A percentile compares a stretch with the other conserved stretches of the same genome.
phyloP scores from a whole-genome alignment of 2,888 invertebrate species.

The Melanotus villosus region DNA sequence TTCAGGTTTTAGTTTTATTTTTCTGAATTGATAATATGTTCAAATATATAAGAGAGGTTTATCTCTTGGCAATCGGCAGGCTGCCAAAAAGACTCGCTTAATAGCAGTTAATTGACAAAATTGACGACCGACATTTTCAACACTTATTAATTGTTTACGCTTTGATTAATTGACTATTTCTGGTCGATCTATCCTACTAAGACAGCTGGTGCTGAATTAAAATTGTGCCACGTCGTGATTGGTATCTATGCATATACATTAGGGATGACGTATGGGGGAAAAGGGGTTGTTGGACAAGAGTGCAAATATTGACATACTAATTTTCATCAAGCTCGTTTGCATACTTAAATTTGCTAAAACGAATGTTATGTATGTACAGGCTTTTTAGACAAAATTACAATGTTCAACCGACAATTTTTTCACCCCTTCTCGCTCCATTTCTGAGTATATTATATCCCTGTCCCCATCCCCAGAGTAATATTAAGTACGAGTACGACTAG shows the following conservation, averaged over 20 bases:
- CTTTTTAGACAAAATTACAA: background rate
- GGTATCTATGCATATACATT: slow-evolving; percentile 10
- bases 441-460: background rate
- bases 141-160: slow-evolving; percentile 1
- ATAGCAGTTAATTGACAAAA: slow-evolving; percentile 13
- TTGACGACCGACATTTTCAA: slow-evolving; percentile 4
- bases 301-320: slow-evolving; percentile 19
- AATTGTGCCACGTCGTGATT: background rate
- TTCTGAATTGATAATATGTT: no score
- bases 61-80: no score
- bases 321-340: background rate
- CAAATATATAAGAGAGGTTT: no score
- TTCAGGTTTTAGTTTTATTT: no score
- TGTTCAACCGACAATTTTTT: background rate
- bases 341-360: background rate
- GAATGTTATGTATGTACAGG: no score
- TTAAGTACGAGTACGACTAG: slow-evolving; percentile 1
- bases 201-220: background rate
- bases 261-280: background rate
- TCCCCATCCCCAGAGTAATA: background rate
- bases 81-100: no score
- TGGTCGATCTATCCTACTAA: background rate
- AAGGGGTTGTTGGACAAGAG: slow-evolving; percentile 2
- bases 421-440: background rate
- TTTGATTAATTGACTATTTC: slow-evolving; percentile 20